These are phyloP conservation scores for Tautogolabrus adspersus DNA, from an alignment of 2,113 vertebrate genomes.

Conservation along the genomic window DNA sequence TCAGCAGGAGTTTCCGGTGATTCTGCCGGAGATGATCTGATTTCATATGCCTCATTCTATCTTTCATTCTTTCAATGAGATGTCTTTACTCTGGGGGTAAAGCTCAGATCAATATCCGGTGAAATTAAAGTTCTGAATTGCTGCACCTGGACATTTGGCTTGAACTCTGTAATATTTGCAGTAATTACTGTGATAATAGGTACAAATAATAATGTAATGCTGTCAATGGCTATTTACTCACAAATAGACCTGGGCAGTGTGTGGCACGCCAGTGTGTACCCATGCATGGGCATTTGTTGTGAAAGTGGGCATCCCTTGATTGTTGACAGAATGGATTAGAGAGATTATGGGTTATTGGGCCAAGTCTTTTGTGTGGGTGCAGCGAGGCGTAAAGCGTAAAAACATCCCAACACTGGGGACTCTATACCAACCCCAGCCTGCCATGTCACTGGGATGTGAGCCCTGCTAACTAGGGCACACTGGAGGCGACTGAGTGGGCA, in stretches of 20 bases:
- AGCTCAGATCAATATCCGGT: neutral
- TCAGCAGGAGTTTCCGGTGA: constrained; percentile 5
- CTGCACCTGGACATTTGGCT: neutral
- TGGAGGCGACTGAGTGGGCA: constrained; percentile 37
- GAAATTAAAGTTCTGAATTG: neutral
- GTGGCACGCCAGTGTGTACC: constrained; percentile 7
- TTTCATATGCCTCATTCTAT: neutral
- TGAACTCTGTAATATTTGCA: neutral
- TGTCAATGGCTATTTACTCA: neutral
- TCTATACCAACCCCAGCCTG: constrained; percentile 36
- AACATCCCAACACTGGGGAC: constrained; percentile 61
- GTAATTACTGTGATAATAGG: neutral
- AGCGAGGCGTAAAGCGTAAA: constrained; percentile 75
- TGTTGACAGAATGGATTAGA: constrained; percentile 75
- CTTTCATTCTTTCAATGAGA: neutral
- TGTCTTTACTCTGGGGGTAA: constrained; percentile 1
- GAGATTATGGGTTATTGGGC: constrained; percentile 72
- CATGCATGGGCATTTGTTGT: constrained; percentile 61
- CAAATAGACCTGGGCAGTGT: constrained; percentile 7
- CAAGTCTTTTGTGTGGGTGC: constrained; percentile 77
- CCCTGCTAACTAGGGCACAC: constrained; percentile 63
- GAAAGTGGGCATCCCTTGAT: constrained; percentile 64
- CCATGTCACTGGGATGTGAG: constrained; percentile 41
- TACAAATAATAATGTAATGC: constrained; percentile 1
- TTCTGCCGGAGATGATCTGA: constrained; percentile 12